Conservation (phyloP, 2,797 vertebrate species). For the Falco berigora region DNA sequence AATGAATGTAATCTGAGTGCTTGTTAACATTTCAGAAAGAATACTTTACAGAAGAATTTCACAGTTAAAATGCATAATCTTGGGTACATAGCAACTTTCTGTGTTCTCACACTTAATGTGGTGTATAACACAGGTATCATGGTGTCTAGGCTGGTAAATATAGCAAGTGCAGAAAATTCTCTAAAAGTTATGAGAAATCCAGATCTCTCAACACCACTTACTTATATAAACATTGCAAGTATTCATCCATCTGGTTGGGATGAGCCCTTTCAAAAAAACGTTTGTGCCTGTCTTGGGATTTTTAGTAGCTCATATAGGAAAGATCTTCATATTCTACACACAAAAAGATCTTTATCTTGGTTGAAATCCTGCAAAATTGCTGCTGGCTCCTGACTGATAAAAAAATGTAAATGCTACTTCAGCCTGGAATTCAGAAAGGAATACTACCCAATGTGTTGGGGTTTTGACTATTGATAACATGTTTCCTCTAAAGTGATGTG, state of each 20-base stretch:
- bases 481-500: neutral
- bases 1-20: neutral
- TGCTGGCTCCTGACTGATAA: neutral
- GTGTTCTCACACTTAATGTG: neutral
- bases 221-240: constrained; percentile 26
- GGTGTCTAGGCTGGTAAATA: constrained; percentile 10
- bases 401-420: constrained; percentile 35
- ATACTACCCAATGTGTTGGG: neutral
- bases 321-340: neutral
- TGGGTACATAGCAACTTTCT: neutral
- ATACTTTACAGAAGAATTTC: neutral
- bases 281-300: neutral
- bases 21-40: neutral
- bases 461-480: neutral
- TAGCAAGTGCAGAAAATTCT: constrained; percentile 35
- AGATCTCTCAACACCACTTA: constrained; percentile 25
- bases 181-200: neutral
- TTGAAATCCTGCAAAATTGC: constrained; percentile 6
- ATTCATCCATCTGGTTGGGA: constrained; percentile 26
- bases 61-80: neutral
- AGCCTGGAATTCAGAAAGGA: constrained; percentile 47
- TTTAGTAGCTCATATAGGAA: constrained; percentile 14
- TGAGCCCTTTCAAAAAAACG: neutral
- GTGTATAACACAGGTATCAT: neutral
- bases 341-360: neutral